Evolutionary conservation across 2,113 vertebrate species (phyloP), one percentile per base, ranked within the genome.

Genomic region (Triplophysa rosa): DNA sequence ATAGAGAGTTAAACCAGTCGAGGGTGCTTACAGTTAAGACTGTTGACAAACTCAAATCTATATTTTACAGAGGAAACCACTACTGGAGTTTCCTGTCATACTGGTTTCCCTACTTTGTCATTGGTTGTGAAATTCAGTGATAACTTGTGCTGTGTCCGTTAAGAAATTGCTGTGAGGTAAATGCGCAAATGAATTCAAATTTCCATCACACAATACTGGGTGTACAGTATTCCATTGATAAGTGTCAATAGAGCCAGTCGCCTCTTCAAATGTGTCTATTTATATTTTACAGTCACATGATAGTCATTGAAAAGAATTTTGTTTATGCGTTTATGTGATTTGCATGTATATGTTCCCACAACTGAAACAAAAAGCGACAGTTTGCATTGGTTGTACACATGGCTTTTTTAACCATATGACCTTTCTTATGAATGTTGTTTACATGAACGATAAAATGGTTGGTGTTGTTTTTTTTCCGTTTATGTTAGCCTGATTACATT

Each of bases 1-100:
- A 78, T 59, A 69, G 3, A 70, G 24, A 70, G 23, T 11, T 49
- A 72, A 58, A 58, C 29, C 68, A 33, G 26, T 58, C n/a, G 2
- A 26, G 19, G 8, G 17, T 37, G 24, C 62, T 56, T 56, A 67
- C 49, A 52, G 64, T 29, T 29, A 33, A 26, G 16, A 62, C 45
- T 79, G 77, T 62, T 79, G 67, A 63, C 67, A 17, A 70, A 69
- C 56, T 63, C 10, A 26, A 69, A 79, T 78, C 67, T 61, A 49
- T 70, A 67, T 49, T 67, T 19, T 59, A 29, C 37, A 59, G 37
- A 67, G 21, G 63, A 66, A 66, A 67, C 26, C 54, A n/a, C 21
- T 61, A 24, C 70, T 10, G 23, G 54, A 73, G 33, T 67, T 71
- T 77, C 74, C 67, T 24, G 74, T 77, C 69, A 52, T 37, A 64